Conservation (phyloP, 2,113 vertebrate genomes). For the Eulemur macaco region DNA sequence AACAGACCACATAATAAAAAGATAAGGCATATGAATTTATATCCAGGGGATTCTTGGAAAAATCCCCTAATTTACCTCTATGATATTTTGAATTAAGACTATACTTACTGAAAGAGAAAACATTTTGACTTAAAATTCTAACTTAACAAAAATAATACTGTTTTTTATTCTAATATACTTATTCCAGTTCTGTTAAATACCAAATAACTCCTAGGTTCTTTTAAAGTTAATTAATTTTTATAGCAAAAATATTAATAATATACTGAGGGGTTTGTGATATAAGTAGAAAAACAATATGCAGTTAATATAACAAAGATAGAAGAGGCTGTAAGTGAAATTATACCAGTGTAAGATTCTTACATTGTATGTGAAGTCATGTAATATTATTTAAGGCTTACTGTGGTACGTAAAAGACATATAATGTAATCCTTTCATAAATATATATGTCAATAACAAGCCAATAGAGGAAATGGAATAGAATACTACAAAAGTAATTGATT, state of each 20-base stretch:
- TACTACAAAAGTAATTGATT: neutral
- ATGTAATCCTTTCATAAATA: neutral
- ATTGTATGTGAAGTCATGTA: neutral
- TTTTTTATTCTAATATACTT: neutral
- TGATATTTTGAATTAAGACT: neutral
- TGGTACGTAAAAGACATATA: neutral
- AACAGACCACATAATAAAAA: neutral
- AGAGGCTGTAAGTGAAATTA: neutral
- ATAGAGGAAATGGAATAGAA: neutral
- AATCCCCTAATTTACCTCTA: neutral
- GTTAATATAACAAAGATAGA: neutral
- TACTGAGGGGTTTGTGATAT: neutral
- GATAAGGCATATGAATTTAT: neutral
- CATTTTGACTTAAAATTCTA: neutral
- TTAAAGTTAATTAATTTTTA: slow-evolving; percentile 20
- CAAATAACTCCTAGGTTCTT: neutral
- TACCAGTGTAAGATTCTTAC: neutral
- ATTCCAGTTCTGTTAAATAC: neutral
- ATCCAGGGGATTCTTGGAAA: neutral
- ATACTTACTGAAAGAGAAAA: neutral
- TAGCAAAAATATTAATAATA: neutral
- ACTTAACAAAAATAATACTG: neutral
- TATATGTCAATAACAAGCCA: neutral
- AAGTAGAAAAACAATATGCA: neutral
- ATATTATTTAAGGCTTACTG: neutral